Percentiles rank a stretch among this genome's conserved stretches.
Evolutionary conservation across 1,140 invertebrate genomes (phyloP).

Genomic region (Nasonia giraulti): DNA sequence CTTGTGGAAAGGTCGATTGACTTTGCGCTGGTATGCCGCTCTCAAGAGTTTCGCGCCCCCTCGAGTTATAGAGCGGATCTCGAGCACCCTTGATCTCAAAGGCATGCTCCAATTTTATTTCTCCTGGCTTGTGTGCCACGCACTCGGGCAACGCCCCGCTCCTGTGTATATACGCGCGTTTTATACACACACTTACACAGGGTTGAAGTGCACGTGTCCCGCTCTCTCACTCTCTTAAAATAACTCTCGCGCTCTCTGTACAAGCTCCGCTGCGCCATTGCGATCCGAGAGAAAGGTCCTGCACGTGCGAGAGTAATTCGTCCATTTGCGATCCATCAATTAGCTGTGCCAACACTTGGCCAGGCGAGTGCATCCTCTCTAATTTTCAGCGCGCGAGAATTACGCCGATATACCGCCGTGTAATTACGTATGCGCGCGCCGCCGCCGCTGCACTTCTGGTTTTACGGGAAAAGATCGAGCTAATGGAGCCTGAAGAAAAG

Average conservation of each 20-base stretch:
- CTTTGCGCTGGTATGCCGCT: neutral
- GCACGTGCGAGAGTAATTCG: no score
- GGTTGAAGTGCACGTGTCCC: no score
- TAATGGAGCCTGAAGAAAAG: slow-evolving; percentile 7
- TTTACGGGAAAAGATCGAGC: slow-evolving; percentile 19
- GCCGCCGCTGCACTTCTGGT: slow-evolving; percentile 20
- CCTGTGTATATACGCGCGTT: neutral
- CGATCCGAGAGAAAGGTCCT: no score
- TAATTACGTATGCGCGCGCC: neutral
- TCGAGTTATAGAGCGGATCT: slow-evolving; percentile 42
- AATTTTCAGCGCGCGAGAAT: neutral
- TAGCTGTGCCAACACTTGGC: neutral
- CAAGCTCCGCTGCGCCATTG: no score
- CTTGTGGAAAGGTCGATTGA: neutral
- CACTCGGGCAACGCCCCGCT: slow-evolving; percentile 41
- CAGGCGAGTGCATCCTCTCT: neutral
- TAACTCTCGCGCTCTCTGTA: no score
- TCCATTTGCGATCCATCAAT: neutral
- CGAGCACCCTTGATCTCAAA: slow-evolving; percentile 61
- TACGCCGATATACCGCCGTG: neutral
- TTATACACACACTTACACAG: neutral
- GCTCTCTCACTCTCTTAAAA: no score
- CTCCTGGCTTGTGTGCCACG: slow-evolving; percentile 44
- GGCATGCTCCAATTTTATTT: slow-evolving; percentile 64
- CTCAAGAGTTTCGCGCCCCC: no score